Conservation (phyloP, 2,888 invertebrate genomes). For the Metacarcinus magister region DNA sequence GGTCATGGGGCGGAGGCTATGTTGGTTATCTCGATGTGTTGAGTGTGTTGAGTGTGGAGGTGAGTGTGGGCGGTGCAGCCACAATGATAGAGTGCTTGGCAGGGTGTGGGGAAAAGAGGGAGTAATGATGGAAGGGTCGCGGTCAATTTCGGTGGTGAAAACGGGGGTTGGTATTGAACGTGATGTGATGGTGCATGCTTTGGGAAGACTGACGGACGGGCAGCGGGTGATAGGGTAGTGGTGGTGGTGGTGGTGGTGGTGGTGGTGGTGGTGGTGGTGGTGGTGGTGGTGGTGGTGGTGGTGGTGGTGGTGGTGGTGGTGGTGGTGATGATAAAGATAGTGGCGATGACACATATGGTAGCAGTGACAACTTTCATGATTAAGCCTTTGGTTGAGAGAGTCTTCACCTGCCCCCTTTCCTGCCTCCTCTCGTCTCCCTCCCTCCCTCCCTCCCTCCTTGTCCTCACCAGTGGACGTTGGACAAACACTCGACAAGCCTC, state of each 20-base stretch:
- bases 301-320: background rate
- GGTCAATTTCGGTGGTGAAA: background rate
- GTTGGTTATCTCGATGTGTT: conserved; percentile 36
- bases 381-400: background rate
- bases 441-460: background rate
- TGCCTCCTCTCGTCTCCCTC: background rate
- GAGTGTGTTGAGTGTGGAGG: conserved; percentile 44
- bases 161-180: background rate
- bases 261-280: background rate
- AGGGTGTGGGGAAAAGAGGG: background rate
- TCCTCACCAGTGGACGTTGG: conserved; percentile 59
- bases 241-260: conserved; percentile 9
- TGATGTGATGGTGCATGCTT: background rate
- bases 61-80: background rate
- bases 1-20: background rate
- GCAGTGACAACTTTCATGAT: conserved; percentile 13
- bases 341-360: background rate
- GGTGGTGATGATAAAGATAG: background rate
- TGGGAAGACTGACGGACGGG: background rate
- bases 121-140: background rate
- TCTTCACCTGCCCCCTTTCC: background rate
- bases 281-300: background rate
- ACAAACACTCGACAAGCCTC: conserved; percentile 64
- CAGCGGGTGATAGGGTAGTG: background rate
- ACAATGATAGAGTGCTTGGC: conserved; percentile 22